Percentiles rank a stretch among this genome's conserved stretches.
These are phyloP conservation scores for Oreochromis tanganicae DNA, from an alignment of 2,113 vertebrate species.

Conservation along the genomic window DNA sequence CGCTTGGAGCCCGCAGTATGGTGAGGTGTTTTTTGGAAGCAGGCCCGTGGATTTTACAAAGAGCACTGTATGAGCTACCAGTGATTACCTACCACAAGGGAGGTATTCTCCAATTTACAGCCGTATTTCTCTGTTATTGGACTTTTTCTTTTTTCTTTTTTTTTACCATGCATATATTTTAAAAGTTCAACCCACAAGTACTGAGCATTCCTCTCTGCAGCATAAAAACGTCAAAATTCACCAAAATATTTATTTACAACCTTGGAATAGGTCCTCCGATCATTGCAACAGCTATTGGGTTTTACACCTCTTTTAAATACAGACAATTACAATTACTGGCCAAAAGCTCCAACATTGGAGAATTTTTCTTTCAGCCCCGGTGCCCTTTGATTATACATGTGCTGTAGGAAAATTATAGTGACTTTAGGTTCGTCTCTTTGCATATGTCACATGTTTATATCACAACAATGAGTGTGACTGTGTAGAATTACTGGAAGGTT, in stretches of 20 bases:
- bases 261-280: not conserved
- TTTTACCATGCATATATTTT: not conserved
- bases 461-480: not conserved
- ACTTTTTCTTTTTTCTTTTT: not conserved
- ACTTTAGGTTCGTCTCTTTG: not conserved
- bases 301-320: not conserved
- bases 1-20: not conserved
- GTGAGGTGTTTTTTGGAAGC: conserved; percentile 47
- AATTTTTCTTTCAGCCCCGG: conserved; percentile 11
- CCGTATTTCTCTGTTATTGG: conserved; percentile 22
- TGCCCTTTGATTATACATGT: not conserved
- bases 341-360: conserved; percentile 2
- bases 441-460: not conserved
- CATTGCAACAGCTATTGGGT: not conserved
- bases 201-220: not conserved
- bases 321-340: not conserved
- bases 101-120: conserved; percentile 28
- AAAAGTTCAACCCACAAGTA: not conserved
- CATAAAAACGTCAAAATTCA: not conserved
- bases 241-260: not conserved
- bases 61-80: conserved; percentile 33
- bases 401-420: not conserved
- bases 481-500: not conserved
- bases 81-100: conserved; percentile 42
- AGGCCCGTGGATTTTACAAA: conserved; percentile 13